Evolutionary conservation across 1,140 invertebrate species (phyloP).

Genomic region (Drosophila busckii): DNA sequence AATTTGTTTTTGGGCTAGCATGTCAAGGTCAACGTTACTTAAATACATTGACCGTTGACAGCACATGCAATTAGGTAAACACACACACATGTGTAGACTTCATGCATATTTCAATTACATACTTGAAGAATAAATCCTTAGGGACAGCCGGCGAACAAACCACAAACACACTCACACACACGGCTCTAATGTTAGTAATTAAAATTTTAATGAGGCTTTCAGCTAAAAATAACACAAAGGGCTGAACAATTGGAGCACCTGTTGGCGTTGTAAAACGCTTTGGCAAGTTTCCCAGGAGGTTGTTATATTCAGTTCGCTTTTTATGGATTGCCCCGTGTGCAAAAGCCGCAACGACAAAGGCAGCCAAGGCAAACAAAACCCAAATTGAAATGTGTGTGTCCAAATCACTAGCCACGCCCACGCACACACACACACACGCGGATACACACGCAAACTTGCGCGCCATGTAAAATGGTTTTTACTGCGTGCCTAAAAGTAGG

Average conservation of each 20-base stretch:
- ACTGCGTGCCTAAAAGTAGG: conserved; percentile 50
- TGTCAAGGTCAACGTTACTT: conserved; percentile 37
- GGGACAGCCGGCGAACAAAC: conserved; percentile 6
- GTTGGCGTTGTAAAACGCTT: conserved; percentile 58
- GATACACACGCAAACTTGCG: not conserved
- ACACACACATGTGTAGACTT: not conserved
- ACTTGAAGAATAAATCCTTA: conserved; percentile 17
- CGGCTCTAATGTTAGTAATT: conserved; percentile 61
- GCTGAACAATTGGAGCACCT: conserved; percentile 55
- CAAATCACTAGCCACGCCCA: conserved; percentile 47
- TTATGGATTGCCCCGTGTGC: conserved; percentile 19
- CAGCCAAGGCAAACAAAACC: conserved; percentile 42
- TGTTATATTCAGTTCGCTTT: too few relatives aligned
- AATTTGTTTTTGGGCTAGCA: conserved; percentile 19
- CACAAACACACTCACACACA: conserved; percentile 26
- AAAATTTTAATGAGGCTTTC: conserved; percentile 71
- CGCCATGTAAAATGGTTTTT: conserved; percentile 11
- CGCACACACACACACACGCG: not conserved
- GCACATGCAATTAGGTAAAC: not conserved
- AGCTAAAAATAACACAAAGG: conserved; percentile 54
- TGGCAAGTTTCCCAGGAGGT: conserved; percentile 60
- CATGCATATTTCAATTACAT: conserved; percentile 15
- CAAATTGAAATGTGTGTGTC: conserved; percentile 56
- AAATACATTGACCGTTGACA: conserved; percentile 26
- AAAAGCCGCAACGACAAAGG: conserved; percentile 8